Evolutionary conservation across 35 echinoderm and acorn worm species (phyloP).

Genomic region (Lytechinus variegatus): DNA sequence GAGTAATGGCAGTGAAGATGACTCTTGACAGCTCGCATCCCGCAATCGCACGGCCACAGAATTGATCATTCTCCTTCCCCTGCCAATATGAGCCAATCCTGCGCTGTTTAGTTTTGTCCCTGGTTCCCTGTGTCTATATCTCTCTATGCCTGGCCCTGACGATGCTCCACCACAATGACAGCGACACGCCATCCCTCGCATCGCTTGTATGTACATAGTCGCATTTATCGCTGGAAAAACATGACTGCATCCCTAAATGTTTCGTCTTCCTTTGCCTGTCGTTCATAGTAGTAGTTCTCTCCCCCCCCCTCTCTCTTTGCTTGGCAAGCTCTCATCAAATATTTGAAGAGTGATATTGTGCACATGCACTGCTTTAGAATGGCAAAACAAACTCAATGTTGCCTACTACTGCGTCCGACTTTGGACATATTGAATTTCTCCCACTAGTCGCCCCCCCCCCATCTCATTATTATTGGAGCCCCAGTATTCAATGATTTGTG

Average conservation of each 20-base stretch:
- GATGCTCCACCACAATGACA: neutral
- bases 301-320: neutral
- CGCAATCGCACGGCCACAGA: constrained; percentile 47
- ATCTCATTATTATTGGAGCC: neutral
- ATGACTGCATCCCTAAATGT: constrained; percentile 23
- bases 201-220: constrained; percentile 45
- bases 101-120: neutral
- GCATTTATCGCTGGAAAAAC: constrained; percentile 40
- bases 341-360: constrained; percentile 54
- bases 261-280: neutral
- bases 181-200: constrained; percentile 2
- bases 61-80: constrained; percentile 40
- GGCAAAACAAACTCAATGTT: constrained; percentile 47
- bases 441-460: neutral
- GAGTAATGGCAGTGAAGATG: constrained; percentile 43
- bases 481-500: neutral
- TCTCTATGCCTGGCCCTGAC: neutral
- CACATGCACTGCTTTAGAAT: constrained; percentile 25
- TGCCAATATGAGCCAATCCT: constrained; percentile 50
- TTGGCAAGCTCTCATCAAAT: constrained; percentile 11
- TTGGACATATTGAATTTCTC: constrained; percentile 37
- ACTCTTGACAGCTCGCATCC: constrained; percentile 24
- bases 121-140: neutral
- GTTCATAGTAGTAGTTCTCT: neutral
- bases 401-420: neutral